Base-by-base conservation (phyloP, 2,113 vertebrate genomes). In the Festucalex cinctus region DNA sequence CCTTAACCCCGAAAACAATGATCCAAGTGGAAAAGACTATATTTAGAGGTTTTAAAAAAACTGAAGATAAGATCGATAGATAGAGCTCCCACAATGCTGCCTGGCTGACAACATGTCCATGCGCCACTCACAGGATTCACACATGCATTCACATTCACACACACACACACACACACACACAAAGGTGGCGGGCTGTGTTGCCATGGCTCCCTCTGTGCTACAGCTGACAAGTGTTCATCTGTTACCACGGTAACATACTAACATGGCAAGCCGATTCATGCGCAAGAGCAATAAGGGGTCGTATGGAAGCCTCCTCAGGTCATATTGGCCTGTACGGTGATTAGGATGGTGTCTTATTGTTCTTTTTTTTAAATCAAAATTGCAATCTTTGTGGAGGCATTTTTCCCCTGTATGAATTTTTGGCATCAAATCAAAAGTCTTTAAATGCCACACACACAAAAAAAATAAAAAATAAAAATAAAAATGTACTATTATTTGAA, bases 191-290 rank as follows among this genome's bases (percentile, higher is more conserved):
- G 37, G 39, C 39, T 43, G 39, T 43, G 60, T 62, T 62, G 39
- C 60, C 60, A 62, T 62, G 39, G 37, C 39, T 57, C 37, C 60
- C 60, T 36, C 59, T 13, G 35, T 39, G 59, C 36, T 61, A 61
- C 59, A 43, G 39, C 9, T 43, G 60, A 62, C 22, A 62, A 62
- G 39, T 62, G 60, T 43, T 41, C 36, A 43, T 43, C 37, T 17
- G 60, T 43, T 43, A 43, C 60, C 39, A 43, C 5, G n/a, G 60
- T 13, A 26, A 62, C 39, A 43, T 1, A 24, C 60, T 59, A 59
- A 36, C 32, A 20, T 36, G 58, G 36, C 37, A 19, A 61, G 19
- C 6, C 37, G 36, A 6, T 61, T 7, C 58, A n/a, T 13, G 37
- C 60, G 17, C 13, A 7, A 13, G n/a, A 59, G 10, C 57, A 8